phyloP scores from a whole-genome alignment of 2,888 invertebrate species.

The Melipona bicolor region DNA sequence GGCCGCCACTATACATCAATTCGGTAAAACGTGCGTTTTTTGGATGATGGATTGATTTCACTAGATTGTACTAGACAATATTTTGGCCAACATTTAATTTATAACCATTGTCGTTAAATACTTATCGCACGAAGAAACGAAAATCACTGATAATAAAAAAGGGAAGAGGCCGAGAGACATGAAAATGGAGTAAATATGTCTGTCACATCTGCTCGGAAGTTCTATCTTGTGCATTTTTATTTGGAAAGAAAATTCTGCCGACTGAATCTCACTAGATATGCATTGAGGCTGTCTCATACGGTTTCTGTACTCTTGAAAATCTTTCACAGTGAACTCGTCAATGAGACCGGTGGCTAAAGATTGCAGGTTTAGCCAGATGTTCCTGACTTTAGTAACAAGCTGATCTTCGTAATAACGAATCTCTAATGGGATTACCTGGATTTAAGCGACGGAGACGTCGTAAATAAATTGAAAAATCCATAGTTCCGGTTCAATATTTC shows the following conservation, averaged over 20 bases:
- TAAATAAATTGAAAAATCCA: not conserved
- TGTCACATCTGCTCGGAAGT: too few species aligned
- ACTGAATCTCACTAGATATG: not conserved
- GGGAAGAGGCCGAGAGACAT: not conserved
- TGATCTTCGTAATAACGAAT: conserved; percentile 25
- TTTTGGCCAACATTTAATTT: conserved; percentile 43
- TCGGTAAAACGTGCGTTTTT: not conserved
- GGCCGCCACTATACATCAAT: conserved; percentile 23
- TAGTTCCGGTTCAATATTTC: not conserved
- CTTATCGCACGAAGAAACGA: conserved; percentile 19
- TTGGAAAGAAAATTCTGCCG: not conserved
- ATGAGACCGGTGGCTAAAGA: conserved; percentile 4
- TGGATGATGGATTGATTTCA: conserved; percentile 20
- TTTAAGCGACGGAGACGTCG: conserved; percentile 1
- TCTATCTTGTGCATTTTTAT: not conserved
- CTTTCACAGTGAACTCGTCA: not conserved
- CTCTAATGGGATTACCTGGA: conserved; percentile 37
- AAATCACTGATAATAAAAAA: conserved; percentile 38
- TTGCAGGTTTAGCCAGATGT: conserved; percentile 1
- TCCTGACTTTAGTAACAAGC: conserved; percentile 23
- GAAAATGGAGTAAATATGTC: conserved; percentile 12
- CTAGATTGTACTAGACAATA: conserved; percentile 15
- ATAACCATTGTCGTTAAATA: conserved; percentile 58
- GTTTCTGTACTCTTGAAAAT: not conserved
- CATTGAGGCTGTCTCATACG: not conserved